These are phyloP conservation scores for Ceratina japonica DNA, from an alignment of 1,140 invertebrate species.

Conservation along the genomic window DNA sequence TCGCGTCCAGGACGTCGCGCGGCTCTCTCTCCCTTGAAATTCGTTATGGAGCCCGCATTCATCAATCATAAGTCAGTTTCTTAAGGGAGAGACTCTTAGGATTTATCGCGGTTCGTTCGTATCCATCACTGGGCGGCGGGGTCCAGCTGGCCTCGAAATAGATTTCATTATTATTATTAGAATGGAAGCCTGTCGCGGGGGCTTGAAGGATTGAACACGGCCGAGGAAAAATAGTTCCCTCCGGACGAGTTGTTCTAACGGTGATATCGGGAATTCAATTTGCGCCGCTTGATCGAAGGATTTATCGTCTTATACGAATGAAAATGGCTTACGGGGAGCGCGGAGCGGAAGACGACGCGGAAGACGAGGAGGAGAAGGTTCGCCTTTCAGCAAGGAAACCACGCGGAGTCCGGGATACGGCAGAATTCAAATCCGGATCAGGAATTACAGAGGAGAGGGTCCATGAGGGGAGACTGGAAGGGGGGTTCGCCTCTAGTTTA, in stretches of 20 bases:
- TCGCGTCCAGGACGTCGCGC: too few species aligned
- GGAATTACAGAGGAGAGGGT: constrained; percentile 52
- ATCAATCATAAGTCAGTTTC: too few species aligned
- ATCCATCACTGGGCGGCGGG: too few species aligned
- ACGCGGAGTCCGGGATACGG: constrained; percentile 21
- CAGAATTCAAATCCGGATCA: constrained; percentile 61
- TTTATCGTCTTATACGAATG: constrained; percentile 44
- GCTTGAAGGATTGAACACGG: background rate
- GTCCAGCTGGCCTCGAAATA: too few species aligned
- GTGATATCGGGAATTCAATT: constrained; percentile 35
- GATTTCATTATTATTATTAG: background rate
- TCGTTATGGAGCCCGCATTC: too few species aligned
- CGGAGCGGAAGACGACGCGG: constrained; percentile 1
- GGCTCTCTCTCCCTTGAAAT: too few species aligned
- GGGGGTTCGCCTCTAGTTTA: constrained; percentile 34
- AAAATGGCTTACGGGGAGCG: constrained; percentile 17
- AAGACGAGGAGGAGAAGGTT: background rate
- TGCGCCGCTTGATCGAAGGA: constrained; percentile 30
- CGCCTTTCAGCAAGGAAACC: constrained; percentile 43
- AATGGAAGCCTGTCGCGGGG: background rate
- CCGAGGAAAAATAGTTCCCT: constrained; percentile 10
- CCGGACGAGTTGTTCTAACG: background rate
- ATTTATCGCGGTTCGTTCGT: too few species aligned
- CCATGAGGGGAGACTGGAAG: background rate
- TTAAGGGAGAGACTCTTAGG: too few species aligned